A percentile compares a stretch with the other conserved stretches of the same genome.
phyloP scores from a whole-genome alignment of 2,888 invertebrate genomes.

The Coremacera marginata region DNA sequence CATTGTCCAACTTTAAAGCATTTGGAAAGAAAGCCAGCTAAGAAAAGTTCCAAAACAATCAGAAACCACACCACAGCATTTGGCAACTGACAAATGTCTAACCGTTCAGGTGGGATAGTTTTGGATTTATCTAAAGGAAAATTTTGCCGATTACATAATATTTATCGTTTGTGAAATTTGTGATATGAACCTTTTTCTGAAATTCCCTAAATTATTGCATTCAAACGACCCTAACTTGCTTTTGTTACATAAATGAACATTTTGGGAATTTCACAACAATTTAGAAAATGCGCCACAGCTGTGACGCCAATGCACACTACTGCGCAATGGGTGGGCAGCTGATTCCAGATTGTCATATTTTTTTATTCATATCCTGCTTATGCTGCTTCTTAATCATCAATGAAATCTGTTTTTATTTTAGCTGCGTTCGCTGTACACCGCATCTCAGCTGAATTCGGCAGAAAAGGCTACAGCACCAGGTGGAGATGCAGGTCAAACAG shows the following conservation, averaged over 20 bases:
- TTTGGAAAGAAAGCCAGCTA: neutral
- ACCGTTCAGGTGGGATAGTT: neutral
- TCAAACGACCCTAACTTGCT: neutral
- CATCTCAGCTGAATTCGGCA: conserved; percentile 56
- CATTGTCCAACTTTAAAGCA: neutral
- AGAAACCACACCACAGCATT: neutral
- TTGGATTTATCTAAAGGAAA: neutral
- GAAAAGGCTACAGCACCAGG: conserved; percentile 53
- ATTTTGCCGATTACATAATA: conserved; percentile 29
- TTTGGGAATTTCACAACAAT: conserved; percentile 41
- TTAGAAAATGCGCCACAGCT: neutral
- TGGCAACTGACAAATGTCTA: neutral
- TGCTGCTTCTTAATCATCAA: neutral
- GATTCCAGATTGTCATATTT: neutral
- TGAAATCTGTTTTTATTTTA: conserved; percentile 41
- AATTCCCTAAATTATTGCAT: neutral
- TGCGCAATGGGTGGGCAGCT: neutral
- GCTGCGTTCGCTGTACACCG: conserved; percentile 60
- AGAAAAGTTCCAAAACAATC: neutral
- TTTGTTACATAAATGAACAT: conserved; percentile 3
- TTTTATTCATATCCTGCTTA: neutral
- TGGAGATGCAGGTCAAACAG: conserved; percentile 55
- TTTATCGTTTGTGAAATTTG: conserved; percentile 30
- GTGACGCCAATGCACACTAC: neutral
- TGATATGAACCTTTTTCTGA: neutral